phyloP scores from a whole-genome alignment of 2,113 vertebrate genomes.

The Gallinago media region DNA sequence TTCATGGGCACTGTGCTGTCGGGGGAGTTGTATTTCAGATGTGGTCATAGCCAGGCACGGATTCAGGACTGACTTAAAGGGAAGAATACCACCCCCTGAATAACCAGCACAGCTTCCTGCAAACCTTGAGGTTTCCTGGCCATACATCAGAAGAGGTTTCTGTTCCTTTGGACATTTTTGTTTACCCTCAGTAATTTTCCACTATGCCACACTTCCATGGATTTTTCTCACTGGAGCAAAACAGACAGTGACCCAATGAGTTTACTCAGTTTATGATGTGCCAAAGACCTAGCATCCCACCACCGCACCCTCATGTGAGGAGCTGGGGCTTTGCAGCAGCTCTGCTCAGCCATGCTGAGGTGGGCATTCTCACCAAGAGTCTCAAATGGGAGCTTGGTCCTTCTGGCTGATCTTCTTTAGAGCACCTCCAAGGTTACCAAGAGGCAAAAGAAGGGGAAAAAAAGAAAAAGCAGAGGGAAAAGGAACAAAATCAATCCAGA shows the following conservation, averaged over 20 bases:
- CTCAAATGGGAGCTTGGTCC: not conserved
- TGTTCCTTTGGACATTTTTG: constrained; percentile 14
- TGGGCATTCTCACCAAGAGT: not conserved
- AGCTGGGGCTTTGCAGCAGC: not conserved
- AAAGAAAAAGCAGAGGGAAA: not conserved
- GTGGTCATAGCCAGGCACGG: constrained; percentile 38
- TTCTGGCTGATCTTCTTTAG: not conserved
- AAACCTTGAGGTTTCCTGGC: constrained; percentile 63
- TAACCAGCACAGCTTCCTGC: constrained; percentile 40
- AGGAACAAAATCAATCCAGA: not conserved
- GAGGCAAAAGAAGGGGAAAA: not conserved
- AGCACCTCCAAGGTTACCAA: not conserved
- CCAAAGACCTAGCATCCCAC: not conserved
- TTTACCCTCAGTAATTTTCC: constrained; percentile 56
- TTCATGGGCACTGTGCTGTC: not conserved
- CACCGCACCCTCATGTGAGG: not conserved
- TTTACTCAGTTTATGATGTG: not conserved
- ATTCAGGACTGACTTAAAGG: constrained; percentile 68
- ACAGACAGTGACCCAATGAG: not conserved
- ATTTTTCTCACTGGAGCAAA: not conserved
- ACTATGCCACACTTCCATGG: not conserved
- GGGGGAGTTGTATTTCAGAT: constrained; percentile 53
- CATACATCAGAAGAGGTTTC: constrained; percentile 3
- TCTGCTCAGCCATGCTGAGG: not conserved
- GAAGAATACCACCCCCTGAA: constrained; percentile 56